phyloP scores from a whole-genome alignment of 2,888 invertebrate species.

The Stenoptilia bipunctidactyla region DNA sequence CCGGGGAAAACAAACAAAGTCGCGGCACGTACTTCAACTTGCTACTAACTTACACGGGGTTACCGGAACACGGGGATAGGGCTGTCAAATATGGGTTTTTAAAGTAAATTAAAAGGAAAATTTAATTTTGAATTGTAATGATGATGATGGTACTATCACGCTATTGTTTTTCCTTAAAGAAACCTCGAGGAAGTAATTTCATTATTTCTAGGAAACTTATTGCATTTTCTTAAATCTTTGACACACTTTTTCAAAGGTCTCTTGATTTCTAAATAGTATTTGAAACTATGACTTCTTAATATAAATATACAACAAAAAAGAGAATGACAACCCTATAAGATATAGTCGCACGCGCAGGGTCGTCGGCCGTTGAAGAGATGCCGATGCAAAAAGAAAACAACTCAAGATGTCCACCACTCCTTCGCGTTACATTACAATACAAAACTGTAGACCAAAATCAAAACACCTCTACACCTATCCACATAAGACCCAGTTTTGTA shows the following conservation, averaged over 20 bases:
- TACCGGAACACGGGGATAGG: constrained; percentile 42
- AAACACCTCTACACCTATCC: constrained; percentile 24
- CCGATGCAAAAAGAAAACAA: constrained; percentile 50
- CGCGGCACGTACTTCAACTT: constrained; percentile 47
- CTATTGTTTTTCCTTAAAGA: too few species aligned
- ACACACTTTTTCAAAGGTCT: too few species aligned
- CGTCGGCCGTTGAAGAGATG: constrained; percentile 45
- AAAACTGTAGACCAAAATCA: constrained; percentile 29
- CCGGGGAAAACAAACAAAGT: constrained; percentile 52
- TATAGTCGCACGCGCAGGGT: constrained; percentile 37
- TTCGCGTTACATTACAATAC: constrained; percentile 57
- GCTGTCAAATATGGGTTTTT: constrained; percentile 29
- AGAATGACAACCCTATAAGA: constrained; percentile 33
- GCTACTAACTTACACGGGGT: constrained; percentile 66
- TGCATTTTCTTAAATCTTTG: too few species aligned
- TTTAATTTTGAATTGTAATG: too few species aligned
- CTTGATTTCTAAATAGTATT: too few species aligned
- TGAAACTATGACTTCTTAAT: too few species aligned
- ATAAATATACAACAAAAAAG: neutral
- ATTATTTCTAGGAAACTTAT: too few species aligned
- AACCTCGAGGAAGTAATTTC: too few species aligned
- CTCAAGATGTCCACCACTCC: constrained; percentile 54
- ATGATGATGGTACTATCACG: too few species aligned
- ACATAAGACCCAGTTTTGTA: constrained; percentile 23
- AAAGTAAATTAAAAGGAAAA: too few species aligned